Evolutionary conservation across 2,113 vertebrate species (phyloP).

Genomic region (Cavia porcellus): DNA sequence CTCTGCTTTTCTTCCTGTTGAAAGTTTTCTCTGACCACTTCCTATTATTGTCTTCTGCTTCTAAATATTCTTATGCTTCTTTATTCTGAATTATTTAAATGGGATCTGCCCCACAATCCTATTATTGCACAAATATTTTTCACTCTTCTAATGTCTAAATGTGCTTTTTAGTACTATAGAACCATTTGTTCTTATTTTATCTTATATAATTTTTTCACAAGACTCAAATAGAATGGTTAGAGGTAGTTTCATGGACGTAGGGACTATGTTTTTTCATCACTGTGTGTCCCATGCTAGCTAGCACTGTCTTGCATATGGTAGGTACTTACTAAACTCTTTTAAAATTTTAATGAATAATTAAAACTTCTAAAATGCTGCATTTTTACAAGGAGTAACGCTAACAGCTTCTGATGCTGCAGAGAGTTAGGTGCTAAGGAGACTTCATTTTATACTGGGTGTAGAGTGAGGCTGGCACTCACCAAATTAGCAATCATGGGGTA

Average conservation of each 20-base stretch:
- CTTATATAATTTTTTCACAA: neutral
- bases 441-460: neutral
- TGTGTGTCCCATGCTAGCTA: neutral
- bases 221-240: slow-evolving; percentile 5
- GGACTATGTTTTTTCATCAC: neutral
- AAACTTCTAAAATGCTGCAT: neutral
- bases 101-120: neutral
- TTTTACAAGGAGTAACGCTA: neutral
- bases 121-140: neutral
- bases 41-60: slow-evolving; percentile 48
- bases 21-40: slow-evolving; percentile 71
- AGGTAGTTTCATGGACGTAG: neutral
- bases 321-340: neutral
- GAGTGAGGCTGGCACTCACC: neutral
- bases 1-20: slow-evolving; percentile 67
- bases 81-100: slow-evolving; percentile 19
- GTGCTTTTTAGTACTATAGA: neutral
- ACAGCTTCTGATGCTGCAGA: neutral
- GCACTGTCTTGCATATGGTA: neutral
- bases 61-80: neutral
- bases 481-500: slow-evolving; percentile 4
- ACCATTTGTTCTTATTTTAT: neutral
- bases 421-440: neutral
- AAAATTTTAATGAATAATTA: neutral
- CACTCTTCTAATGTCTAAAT: neutral